Base-by-base conservation (phyloP, 2,888 invertebrate species). In the Trachelus tabidus region DNA sequence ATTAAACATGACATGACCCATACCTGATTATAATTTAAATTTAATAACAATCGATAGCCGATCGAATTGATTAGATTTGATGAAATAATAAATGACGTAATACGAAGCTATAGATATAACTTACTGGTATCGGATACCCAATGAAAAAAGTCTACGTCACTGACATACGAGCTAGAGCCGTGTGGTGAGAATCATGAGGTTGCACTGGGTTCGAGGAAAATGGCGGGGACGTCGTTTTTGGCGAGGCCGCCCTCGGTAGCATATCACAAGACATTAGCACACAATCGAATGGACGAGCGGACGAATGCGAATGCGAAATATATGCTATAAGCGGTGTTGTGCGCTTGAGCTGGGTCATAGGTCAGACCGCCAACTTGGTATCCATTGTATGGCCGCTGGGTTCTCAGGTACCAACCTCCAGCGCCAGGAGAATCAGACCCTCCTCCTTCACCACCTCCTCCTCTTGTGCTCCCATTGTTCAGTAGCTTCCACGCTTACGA, bases 301-400 rank as follows among this genome's bases (percentile, higher is more conserved):
- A 85, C 88, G 87, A 89, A 90, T 89, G 88, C 86, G 88, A 85
- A 87, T 86, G 89, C 86, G 84, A 81, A 56, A 56, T 56, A 56
- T 56, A 78, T 81, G 82, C 80, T 77, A 79, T 81, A 80, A 80
- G 79, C 81, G 80, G 81, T 80, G 83, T 80, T 86, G 83, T 81
- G 87, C 85, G 83, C 83, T 83, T 56, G 56, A 83, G 76, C 81
- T 84, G 87, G 91, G 90, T 91, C 90, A 86, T 81, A 90, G 91
- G 91, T 91, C 90, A 85, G 89, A 89, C 87, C 89, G 89, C 87
- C 89, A 88, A 89, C 90, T 90, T 87, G 90, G 90, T 90, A 86
- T 86, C 90, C 88, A 90, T 90, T 91, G 91, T 91, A 88, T 90
- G 85, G 88, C 86, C 86, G 83, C 84, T 86, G 85, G 23, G 87